Evolutionary conservation across 2,113 vertebrate species (phyloP).

Genomic region (Apteryx owenii): DNA sequence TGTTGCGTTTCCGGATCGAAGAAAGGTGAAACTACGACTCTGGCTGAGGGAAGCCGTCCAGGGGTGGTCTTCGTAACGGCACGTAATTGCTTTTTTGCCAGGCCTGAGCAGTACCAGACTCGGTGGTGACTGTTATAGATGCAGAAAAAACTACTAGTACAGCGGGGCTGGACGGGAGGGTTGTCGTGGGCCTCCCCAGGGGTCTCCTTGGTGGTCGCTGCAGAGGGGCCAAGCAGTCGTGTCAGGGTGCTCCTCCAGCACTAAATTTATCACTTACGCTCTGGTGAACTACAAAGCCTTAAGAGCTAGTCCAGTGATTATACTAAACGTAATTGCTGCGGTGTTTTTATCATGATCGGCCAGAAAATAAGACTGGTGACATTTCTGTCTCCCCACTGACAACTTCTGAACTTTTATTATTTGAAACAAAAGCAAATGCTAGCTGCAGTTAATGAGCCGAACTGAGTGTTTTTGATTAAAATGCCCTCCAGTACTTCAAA

Average conservation of each 20-base stretch:
- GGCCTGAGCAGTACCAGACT: background rate
- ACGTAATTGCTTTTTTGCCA: background rate
- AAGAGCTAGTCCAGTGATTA: background rate
- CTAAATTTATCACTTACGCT: background rate
- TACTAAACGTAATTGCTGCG: background rate
- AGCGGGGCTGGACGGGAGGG: rapidly evolving
- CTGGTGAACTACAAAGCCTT: background rate
- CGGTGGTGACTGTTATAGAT: rapidly evolving
- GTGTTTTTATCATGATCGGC: background rate
- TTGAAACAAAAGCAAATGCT: background rate
- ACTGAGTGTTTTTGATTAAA: background rate
- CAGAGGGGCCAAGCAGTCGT: rapidly evolving
- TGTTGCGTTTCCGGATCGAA: background rate
- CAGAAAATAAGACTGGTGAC: background rate
- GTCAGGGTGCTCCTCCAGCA: background rate
- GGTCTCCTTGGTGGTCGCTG: background rate
- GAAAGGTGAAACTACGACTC: background rate
- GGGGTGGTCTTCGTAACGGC: background rate
- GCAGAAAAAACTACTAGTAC: background rate
- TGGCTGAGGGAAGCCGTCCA: background rate
- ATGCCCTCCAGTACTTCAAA: background rate
- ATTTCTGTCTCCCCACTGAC: background rate
- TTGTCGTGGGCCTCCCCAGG: background rate
- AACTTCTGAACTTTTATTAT: background rate
- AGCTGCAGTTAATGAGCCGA: background rate